Base-by-base conservation (phyloP, 2,797 vertebrate species). In the Lagorchestes hirsutus region DNA sequence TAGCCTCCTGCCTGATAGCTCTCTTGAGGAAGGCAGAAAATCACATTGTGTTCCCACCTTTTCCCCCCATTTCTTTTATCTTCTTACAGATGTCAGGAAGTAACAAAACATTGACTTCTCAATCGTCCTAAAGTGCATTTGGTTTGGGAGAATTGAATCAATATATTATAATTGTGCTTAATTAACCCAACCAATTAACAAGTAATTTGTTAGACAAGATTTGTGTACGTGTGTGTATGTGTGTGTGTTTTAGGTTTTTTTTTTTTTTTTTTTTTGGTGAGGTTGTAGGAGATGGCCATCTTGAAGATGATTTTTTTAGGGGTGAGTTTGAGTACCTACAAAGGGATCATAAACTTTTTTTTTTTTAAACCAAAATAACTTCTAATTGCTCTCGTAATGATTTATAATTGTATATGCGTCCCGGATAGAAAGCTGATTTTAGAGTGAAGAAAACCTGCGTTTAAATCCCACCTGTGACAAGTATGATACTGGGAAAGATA, bases 81-180 rank as follows among this genome's bases (percentile, higher is more conserved):
- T 58, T 94, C 93, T 94, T 57, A 95, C 82, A 96, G 62, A 91
- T 40, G 95, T 50, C 8, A 50, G 93, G 40, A 87, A 87, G 40
- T 46, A 87, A 87, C n/a, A 56, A 92, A 95, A 58, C 87, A 91
- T 31, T 95, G 40, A 92, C 52, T 22, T 95, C 92, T 95, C 22
- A 50, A 87, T 87, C 50, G 22, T 11, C 74, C 74, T 87, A 11
- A 87, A 87, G 22, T 87, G 40, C 40, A 87, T 87, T 87, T 50
- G 24, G 40, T 87, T 82, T 46, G 59, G 93, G 93, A 62, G 74
- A 94, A 94, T 96, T 58, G 93, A 95, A 96, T 97, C 95, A 94
- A 92, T 97, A 93, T 92, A 90, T 97, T 94, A 91, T 97, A 58
- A 95, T 95, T 93, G 91, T 94, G 55, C 91, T 90, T 96, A 40